Evolutionary conservation across 2,113 vertebrate species (phyloP).

Genomic region (Cyanistes caeruleus): DNA sequence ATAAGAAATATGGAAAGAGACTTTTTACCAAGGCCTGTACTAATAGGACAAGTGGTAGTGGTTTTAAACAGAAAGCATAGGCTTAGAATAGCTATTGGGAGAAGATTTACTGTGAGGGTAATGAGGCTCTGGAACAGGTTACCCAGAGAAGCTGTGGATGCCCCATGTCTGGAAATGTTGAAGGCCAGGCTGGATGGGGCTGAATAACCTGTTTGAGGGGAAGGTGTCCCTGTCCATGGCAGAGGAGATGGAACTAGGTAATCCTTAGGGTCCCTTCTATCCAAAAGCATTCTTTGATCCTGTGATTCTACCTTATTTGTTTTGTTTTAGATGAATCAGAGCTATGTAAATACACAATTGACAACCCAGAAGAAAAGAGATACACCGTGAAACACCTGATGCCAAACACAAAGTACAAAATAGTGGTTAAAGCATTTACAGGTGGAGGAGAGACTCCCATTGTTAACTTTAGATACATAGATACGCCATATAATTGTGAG

Average conservation of each 20-base stretch:
- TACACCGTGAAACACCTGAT: constrained; percentile 48
- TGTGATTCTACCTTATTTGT: not conserved
- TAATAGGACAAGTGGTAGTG: not conserved
- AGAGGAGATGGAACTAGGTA: not conserved
- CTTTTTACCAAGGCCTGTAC: not conserved
- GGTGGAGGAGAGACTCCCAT: constrained; percentile 42
- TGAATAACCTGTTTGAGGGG: not conserved
- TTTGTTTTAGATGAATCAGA: constrained; percentile 44
- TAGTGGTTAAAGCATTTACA: constrained; percentile 63
- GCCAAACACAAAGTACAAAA: constrained; percentile 62
- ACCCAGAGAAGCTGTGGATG: not conserved
- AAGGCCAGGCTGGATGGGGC: not conserved
- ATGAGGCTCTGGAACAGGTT: not conserved
- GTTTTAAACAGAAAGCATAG: not conserved
- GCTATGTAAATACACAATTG: constrained; percentile 67
- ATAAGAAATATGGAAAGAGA: not conserved
- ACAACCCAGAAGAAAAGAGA: constrained; percentile 61
- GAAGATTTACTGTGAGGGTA: not conserved
- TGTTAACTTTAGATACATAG: not conserved
- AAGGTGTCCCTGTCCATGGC: not conserved
- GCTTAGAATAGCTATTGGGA: not conserved
- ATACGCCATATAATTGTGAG: constrained; percentile 66
- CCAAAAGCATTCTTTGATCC: not conserved
- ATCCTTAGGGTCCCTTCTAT: not conserved
- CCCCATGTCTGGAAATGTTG: not conserved